Evolutionary conservation across 2,888 invertebrate species (phyloP), one percentile per base, ranked within the genome.

Genomic region (Drosophila lutescens): DNA sequence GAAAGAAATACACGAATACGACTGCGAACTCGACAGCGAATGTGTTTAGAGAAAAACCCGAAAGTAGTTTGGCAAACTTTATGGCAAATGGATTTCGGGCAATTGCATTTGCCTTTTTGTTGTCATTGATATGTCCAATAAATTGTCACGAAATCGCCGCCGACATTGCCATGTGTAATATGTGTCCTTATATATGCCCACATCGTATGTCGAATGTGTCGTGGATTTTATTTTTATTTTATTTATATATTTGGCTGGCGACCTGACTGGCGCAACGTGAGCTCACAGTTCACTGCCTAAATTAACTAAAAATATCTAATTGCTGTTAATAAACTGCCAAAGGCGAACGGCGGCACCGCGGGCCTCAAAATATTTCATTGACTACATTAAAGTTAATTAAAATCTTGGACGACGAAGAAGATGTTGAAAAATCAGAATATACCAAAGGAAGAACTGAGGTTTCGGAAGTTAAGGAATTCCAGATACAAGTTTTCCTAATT

Each of bases 91-190:
- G 56, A 78, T 74, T 75, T 71, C 69, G 49, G 56, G 63, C 67
- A 75, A 86, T 79, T 79, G 88, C 79, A 80, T 74, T 69, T 74
- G 62, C 72, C 70, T 77, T 84, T 78, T 66, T 65, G 87, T 76
- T 87, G 55, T 66, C 65, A 81, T 74, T 70, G 84, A 88, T 84
- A 65, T 79, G 85, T 76, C 73, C 78, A 83, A 86, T 86, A 85
- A 88, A 85, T 85, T 85, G 88, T 86, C 84, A 88, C 86, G 86
- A 77, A 79, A 78, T 72, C 80, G 80, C 20, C 60, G 62, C 57
- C 56, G 55, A 54, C 60, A 60, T 55, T 44, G 60, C 69, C 69
- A 79, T 82, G 71, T 75, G 67, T 79, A 79, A 63, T 68, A 70
- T 65, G 41, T 65, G 50, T 65, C 62, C 60, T 65, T 59, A 72